phyloP scores from a whole-genome alignment of 1,140 invertebrate species.

The Phymastichus coffea region DNA sequence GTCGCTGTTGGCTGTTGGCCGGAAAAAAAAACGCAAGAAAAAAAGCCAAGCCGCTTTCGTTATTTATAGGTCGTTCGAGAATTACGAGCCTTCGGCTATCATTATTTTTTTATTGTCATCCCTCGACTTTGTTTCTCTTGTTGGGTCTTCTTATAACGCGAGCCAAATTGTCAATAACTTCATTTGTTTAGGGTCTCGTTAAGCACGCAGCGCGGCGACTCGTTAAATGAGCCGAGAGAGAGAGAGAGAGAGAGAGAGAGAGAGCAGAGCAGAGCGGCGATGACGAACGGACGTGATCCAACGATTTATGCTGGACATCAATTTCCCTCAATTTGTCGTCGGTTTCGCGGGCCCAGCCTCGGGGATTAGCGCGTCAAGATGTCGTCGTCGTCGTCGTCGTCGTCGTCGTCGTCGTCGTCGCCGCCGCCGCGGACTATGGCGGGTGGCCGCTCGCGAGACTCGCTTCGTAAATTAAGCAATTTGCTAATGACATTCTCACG shows the following conservation, averaged over 20 bases:
- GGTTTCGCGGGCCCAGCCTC: neutral
- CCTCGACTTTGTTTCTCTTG: no score
- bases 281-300: conserved; percentile 18
- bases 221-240: no score
- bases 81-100: conserved; percentile 24
- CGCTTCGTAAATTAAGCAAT: conserved; percentile 54
- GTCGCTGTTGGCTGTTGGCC: neutral
- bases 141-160: neutral
- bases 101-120: neutral
- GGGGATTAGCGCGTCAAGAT: neutral
- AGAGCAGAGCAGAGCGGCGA: conserved; percentile 1
- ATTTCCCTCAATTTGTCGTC: conserved; percentile 20
- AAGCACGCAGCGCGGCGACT: neutral
- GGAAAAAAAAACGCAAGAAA: neutral
- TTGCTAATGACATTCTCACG: conserved; percentile 57
- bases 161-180: conserved; percentile 23
- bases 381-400: neutral
- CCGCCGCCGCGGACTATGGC: no score
- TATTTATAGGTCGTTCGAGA: conserved; percentile 29
- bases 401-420: no score
- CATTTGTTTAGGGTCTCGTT: conserved; percentile 26
- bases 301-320: conserved; percentile 21
- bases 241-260: no score
- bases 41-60: neutral
- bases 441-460: neutral